A percentile compares a stretch with the other conserved stretches of the same genome.
Evolutionary conservation across 2,113 vertebrate genomes (phyloP).

Genomic region (Dolichotis patagonum): DNA sequence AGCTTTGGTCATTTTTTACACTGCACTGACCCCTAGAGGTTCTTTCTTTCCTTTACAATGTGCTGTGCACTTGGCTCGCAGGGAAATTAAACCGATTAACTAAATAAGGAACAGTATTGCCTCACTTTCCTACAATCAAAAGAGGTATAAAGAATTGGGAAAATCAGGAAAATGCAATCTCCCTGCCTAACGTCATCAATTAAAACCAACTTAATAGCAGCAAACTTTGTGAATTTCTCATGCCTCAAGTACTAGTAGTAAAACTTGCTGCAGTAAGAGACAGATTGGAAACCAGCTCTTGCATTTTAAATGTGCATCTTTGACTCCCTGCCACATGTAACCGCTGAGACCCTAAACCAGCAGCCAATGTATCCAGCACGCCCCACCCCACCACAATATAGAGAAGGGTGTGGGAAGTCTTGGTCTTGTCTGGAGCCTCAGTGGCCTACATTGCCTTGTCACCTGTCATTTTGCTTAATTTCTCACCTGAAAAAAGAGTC

Average conservation of each 20-base stretch:
- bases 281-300: background rate
- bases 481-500: background rate
- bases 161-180: background rate
- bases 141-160: background rate
- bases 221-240: background rate
- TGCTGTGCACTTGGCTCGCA: background rate
- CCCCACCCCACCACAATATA: background rate
- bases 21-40: conserved; percentile 82
- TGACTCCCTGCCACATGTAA: background rate
- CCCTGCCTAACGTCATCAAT: background rate
- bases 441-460: background rate
- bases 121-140: background rate
- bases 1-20: background rate
- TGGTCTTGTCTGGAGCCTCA: fast-evolving
- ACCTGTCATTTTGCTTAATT: background rate
- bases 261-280: background rate
- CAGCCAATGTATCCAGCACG: background rate
- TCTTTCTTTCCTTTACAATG: background rate
- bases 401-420: background rate
- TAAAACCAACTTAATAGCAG: background rate
- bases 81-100: background rate
- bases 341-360: background rate
- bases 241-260: background rate
- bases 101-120: background rate
- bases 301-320: background rate